phyloP scores from a whole-genome alignment of 2,113 vertebrate genomes.

The Carassius auratus region DNA sequence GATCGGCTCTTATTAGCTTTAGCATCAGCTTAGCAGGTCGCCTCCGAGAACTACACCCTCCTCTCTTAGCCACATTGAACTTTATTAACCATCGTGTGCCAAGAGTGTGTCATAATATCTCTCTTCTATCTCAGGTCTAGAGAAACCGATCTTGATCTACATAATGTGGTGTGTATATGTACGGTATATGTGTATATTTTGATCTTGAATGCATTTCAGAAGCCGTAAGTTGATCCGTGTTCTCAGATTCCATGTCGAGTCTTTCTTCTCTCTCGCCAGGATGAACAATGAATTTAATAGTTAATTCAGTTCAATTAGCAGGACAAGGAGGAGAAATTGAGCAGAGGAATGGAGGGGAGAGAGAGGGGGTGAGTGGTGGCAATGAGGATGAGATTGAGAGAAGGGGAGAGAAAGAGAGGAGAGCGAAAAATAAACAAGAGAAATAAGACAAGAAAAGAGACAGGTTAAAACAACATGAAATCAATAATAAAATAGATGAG shows the following conservation, averaged over 20 bases:
- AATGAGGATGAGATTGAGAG: neutral
- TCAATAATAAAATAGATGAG: neutral
- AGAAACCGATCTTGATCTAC: slow-evolving; percentile 30
- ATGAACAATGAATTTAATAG: slow-evolving; percentile 44
- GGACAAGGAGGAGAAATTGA: slow-evolving; percentile 17
- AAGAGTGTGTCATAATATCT: slow-evolving; percentile 52
- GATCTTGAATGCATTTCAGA: neutral
- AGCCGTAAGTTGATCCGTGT: neutral
- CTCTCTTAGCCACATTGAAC: slow-evolving; percentile 37
- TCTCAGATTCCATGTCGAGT: slow-evolving; percentile 23
- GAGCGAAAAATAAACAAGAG: neutral
- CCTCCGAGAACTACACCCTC: slow-evolving; percentile 32
- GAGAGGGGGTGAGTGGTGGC: neutral
- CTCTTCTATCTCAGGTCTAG: slow-evolving; percentile 27
- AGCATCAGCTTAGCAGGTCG: slow-evolving; percentile 52
- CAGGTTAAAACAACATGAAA: neutral
- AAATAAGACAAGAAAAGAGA: neutral
- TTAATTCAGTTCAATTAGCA: slow-evolving; percentile 58
- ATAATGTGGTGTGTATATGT: neutral
- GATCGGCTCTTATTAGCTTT: slow-evolving; percentile 61
- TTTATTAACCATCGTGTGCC: slow-evolving; percentile 48
- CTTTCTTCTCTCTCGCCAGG: slow-evolving; percentile 7
- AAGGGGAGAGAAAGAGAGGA: slow-evolving; percentile 16
- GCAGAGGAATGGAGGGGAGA: slow-evolving; percentile 13
- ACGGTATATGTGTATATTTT: neutral